Percentiles rank a stretch among this genome's conserved stretches.
These are phyloP conservation scores for Drosophila neotestacea DNA, from an alignment of 2,888 invertebrate genomes.

Conservation along the genomic window DNA sequence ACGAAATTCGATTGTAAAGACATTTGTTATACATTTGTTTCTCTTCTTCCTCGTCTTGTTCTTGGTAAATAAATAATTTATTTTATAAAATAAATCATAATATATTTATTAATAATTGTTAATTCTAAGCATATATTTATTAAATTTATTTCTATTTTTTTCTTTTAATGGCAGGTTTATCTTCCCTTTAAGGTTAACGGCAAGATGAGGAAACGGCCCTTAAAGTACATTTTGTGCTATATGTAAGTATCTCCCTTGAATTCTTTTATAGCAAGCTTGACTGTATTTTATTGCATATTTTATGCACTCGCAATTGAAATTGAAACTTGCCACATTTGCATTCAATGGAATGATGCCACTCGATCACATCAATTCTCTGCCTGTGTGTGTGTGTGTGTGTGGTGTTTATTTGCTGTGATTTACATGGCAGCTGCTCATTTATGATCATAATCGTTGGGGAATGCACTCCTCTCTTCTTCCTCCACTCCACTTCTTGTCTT, in stretches of 20 bases:
- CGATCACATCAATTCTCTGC: conserved; percentile 4
- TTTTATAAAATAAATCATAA: no score
- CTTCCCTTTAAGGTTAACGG: no score
- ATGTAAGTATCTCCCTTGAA: neutral
- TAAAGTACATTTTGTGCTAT: no score
- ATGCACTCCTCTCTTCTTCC: neutral
- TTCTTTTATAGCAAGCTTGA: neutral
- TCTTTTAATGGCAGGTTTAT: no score
- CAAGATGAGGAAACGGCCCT: no score
- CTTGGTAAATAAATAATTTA: no score
- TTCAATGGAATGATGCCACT: conserved; percentile 3
- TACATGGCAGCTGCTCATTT: conserved; percentile 27
- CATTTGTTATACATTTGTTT: neutral
- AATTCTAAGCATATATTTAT: no score
- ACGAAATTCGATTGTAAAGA: neutral
- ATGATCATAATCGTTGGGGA: conserved; percentile 24
- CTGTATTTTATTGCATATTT: neutral
- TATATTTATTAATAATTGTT: no score
- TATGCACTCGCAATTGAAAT: neutral
- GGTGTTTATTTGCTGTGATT: conserved; percentile 19
- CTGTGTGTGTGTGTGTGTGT: neutral
- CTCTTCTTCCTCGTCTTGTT: no score
- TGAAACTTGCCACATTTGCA: conserved; percentile 4
- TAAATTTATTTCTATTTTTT: no score
- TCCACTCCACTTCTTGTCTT: no score